Base-by-base conservation (phyloP, 2,113 vertebrate genomes). In the Mugil cephalus region DNA sequence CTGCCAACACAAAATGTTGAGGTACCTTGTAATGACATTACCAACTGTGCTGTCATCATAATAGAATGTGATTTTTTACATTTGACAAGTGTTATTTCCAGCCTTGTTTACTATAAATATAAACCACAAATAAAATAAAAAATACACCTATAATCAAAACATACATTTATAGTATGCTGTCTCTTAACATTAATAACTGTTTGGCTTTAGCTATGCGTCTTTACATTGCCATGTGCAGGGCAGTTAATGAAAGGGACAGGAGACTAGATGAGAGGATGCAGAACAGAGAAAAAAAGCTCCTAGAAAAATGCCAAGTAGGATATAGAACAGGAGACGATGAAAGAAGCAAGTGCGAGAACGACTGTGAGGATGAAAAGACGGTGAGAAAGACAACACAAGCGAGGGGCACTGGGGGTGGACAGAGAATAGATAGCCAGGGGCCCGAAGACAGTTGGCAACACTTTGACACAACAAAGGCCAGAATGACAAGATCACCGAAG, bases 381-480 rank as follows among this genome's bases (percentile, higher is more conserved):
- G 35, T 38, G 36, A 71, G 39, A 62, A 39, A 66, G 53, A 46
- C 15, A 61, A 56, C 8, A n/a, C 47, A 40, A 73, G n/a, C 30
- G 55, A 15, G 34, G 50, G 74, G 77, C 35, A 66, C 30, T 2
- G 38, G 12, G 70, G 55, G 55, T 73, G 65, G 65, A 74, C 3
- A 0, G 50, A 35, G 50, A 79, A 80, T 56, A 53, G 77, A 68
- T 19, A 64, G 59, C 61, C 55, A 58, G 35, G n/a, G 38, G 79
- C 60, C 38, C 63, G 54, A 10, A 59, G 75, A 67, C 53, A 69
- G 59, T 67, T 83, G 83, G 83, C 69, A 74, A 62, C 48, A 72
- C 68, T 78, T 70, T 70, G 75, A 78, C 72, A 74, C 59, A 83
- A 82, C 68, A 80, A 87, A 72, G 53, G 35, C 82, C 77, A 77